These are phyloP conservation scores for Drosophila funebris DNA, from an alignment of 1,140 invertebrate species.

Conservation along the genomic window DNA sequence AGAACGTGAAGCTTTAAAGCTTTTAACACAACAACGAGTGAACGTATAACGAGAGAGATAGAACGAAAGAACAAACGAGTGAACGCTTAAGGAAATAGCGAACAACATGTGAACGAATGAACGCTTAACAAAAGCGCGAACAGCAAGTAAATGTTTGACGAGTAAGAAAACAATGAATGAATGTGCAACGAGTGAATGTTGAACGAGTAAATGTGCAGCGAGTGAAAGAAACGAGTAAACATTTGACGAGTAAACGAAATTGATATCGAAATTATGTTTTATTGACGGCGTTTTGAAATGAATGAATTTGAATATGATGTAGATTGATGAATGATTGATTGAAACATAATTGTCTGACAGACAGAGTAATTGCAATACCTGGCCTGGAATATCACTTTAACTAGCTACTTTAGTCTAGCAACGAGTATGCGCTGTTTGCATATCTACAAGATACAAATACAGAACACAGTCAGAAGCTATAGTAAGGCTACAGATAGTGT, in stretches of 20 bases:
- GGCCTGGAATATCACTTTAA: conserved; percentile 24
- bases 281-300: not conserved
- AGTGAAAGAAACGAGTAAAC: conserved; percentile 2
- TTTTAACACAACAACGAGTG: not conserved
- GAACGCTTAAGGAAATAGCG: not conserved
- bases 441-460: conserved; percentile 54
- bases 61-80: not conserved
- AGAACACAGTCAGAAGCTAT: conserved; percentile 36
- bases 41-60: not conserved
- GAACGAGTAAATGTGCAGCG: not conserved
- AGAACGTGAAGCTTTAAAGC: not conserved
- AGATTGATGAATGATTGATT: not conserved
- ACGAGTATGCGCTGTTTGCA: conserved; percentile 45
- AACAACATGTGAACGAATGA: not conserved
- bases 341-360: not conserved
- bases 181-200: not conserved
- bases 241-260: not conserved
- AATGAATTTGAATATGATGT: not conserved
- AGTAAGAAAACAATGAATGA: not conserved
- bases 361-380: conserved; percentile 34
- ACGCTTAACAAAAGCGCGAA: not conserved
- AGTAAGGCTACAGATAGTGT: conserved; percentile 25
- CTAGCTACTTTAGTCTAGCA: conserved; percentile 41
- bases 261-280: not conserved
- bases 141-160: not conserved